These are phyloP conservation scores for Tenodera sinensis DNA, from an alignment of 2,888 invertebrate species.

Conservation along the genomic window DNA sequence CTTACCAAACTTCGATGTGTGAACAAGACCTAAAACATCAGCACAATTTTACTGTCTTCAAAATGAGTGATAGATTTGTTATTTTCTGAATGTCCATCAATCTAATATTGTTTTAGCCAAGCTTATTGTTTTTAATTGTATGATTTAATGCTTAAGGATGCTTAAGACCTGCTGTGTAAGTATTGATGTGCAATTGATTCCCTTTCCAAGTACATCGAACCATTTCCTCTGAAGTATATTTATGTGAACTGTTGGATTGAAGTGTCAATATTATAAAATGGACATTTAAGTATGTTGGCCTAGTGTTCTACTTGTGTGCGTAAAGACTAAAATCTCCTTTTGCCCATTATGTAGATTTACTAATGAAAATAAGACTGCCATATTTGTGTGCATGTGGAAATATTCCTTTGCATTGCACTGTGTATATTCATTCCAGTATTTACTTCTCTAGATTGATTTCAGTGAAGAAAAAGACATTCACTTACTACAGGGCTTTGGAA, in stretches of 20 bases:
- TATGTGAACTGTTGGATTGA: background rate
- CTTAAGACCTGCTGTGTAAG: background rate
- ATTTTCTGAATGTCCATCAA: too few species aligned
- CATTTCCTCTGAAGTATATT: background rate
- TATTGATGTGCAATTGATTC: background rate
- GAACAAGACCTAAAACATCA: too few species aligned
- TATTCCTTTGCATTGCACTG: background rate
- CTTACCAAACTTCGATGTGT: too few species aligned
- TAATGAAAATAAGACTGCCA: background rate
- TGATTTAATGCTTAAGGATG: background rate
- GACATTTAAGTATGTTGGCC: background rate
- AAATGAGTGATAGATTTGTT: too few species aligned
- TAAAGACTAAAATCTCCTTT: background rate
- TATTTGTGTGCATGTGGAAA: background rate
- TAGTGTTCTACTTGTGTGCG: background rate
- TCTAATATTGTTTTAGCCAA: background rate
- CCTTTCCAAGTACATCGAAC: background rate
- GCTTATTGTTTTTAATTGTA: background rate
- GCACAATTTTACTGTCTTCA: too few species aligned
- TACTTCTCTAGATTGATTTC: background rate
- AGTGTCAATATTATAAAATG: background rate
- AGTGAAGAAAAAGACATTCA: background rate
- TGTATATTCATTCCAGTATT: background rate
- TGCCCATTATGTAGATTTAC: background rate
- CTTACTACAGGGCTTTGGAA: too few species aligned